Evolutionary conservation across 2,888 invertebrate species (phyloP).

Genomic region (Melinaea marsaeus): DNA sequence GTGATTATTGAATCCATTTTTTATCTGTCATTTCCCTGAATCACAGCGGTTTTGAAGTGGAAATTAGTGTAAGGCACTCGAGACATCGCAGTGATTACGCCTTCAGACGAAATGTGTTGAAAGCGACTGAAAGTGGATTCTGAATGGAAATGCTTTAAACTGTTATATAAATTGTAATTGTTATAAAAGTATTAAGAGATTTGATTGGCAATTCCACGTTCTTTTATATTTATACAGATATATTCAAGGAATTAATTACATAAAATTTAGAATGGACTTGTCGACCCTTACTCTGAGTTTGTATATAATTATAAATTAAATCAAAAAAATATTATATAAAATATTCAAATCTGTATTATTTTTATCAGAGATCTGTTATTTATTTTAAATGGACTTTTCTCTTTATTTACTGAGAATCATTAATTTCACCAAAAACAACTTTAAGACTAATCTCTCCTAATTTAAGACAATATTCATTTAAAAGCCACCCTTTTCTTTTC

Average conservation of each 20-base stretch:
- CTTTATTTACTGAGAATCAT: constrained; percentile 24
- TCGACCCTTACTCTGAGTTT: neutral
- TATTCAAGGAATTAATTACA: neutral
- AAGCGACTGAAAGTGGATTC: constrained; percentile 19
- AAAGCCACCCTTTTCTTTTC: constrained; percentile 40
- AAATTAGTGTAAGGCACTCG: constrained; percentile 45
- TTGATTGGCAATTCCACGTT: neutral
- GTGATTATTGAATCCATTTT: constrained; percentile 13
- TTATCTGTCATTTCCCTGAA: constrained; percentile 32
- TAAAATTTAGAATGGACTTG: too few relatives aligned
- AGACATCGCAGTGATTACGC: constrained; percentile 34
- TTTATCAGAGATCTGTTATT: neutral
- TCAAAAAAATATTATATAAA: neutral
- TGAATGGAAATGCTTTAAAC: constrained; percentile 1
- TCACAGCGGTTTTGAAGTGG: constrained; percentile 40
- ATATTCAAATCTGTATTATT: constrained; percentile 1
- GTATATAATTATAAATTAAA: neutral
- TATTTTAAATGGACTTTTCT: constrained; percentile 13
- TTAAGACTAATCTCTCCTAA: constrained; percentile 51
- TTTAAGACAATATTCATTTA: constrained; percentile 46
- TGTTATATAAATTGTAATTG: constrained; percentile 1
- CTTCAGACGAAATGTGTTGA: constrained; percentile 29
- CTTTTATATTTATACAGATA: neutral
- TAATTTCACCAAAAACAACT: constrained; percentile 35
- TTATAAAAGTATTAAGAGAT: neutral